A percentile compares a stretch with the other conserved stretches of the same genome.
These are phyloP conservation scores for Ophion ventricosus DNA, from an alignment of 2,888 invertebrate species.

Conservation along the genomic window DNA sequence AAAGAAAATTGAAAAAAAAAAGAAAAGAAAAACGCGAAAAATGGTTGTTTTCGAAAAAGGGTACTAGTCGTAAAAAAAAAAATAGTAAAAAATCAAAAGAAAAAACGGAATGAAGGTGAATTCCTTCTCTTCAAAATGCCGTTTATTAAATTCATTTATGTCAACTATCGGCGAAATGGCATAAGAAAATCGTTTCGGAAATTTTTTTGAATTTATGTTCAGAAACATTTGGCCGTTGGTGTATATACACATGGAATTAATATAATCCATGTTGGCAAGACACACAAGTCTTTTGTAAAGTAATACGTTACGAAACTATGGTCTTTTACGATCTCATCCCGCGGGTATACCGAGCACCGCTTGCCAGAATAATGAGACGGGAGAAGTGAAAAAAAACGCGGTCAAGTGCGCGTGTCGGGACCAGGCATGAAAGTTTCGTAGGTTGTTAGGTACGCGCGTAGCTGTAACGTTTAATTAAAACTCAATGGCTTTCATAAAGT, in stretches of 20 bases:
- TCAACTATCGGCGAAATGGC: too few relatives aligned
- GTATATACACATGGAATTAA: neutral
- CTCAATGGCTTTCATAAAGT: neutral
- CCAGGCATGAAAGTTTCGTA: neutral
- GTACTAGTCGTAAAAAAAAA: too few relatives aligned
- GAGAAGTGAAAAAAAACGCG: neutral
- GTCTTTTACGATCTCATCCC: neutral
- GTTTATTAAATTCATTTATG: too few relatives aligned
- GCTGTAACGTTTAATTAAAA: neutral
- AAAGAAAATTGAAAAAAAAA: too few relatives aligned
- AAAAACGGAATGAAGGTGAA: too few relatives aligned
- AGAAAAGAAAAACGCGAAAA: too few relatives aligned
- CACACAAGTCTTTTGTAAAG: constrained; percentile 1
- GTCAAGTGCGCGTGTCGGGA: neutral
- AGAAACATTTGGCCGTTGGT: too few relatives aligned
- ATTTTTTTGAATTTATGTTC: too few relatives aligned
- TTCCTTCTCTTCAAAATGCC: too few relatives aligned
- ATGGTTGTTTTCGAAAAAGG: too few relatives aligned
- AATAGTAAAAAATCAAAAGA: too few relatives aligned
- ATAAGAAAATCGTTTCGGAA: too few relatives aligned
- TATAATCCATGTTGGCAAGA: neutral
- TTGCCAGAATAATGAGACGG: neutral
- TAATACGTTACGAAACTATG: neutral
- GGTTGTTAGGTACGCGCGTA: neutral
- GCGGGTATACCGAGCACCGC: neutral